Base-by-base conservation (phyloP, 1,140 invertebrate species). In the Ectropis grisescens region DNA sequence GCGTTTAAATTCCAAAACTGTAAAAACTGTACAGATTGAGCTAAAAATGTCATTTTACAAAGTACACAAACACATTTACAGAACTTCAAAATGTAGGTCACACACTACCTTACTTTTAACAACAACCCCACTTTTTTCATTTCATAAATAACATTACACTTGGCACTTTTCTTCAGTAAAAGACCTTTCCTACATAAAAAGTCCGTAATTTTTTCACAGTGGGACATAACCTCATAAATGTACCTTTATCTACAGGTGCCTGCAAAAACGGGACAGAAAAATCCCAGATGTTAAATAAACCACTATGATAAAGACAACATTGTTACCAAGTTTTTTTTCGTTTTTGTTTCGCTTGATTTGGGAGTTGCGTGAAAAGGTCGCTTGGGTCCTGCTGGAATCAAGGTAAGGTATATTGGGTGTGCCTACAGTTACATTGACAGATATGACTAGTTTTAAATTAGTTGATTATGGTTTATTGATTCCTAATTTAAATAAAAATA, bases 241-340 rank as follows among this genome's bases (percentile, higher is more conserved):
- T 19, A 19, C 3, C 16, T 19, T 3, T 19, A 19, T 19, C 3
- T 19, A 19, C 16, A 19, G 24, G 24, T 7, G 3, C 13, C 9
- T 16, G 13, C 12, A 25, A 9, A 29, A 35, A 28, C 11, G 9
- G 9, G 11, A 22, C 22, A 13, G 8, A 27, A 16, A 23, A 13
- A 30, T 32, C 45, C 39, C 38, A 40, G 37, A 53, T 28, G 34
- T 45, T 42, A 37, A 38, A 42, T 53, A 38, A 41, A 45, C 13
- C 32, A 19, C 29, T 13, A 26, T 29, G 33, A 42, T 37, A 44
- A 41, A 36, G 41, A 41, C 29, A 46, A 26, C 22, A 29, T 14
- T 37, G 34, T 41, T 34, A 29, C 24, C 23, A 37, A 37, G 30
- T 37, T 11, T 40, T 40, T 33, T 40, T 33, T 26, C 35, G 28